Percentiles rank a stretch among this genome's conserved stretches.
Evolutionary conservation across 2,797 vertebrate species (phyloP).

Genomic region (Sitta carolinensis): DNA sequence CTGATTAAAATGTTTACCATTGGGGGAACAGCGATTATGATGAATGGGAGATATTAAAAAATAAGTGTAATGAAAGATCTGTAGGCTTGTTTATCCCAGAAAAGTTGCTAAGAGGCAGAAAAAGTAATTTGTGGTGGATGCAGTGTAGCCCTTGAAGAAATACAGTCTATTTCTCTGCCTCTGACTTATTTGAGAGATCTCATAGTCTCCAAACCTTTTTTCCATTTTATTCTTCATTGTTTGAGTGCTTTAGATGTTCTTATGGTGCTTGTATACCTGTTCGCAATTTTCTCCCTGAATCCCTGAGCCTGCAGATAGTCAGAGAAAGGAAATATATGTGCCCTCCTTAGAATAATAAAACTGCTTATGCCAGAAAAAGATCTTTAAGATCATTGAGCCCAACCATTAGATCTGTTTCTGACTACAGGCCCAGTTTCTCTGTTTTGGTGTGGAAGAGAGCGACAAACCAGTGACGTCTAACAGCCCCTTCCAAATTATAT

Average conservation of each 20-base stretch:
- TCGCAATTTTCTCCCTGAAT: neutral
- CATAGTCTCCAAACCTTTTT: neutral
- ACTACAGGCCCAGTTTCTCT: neutral
- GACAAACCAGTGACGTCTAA: neutral
- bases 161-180: neutral
- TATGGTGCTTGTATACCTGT: neutral
- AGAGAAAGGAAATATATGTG: neutral
- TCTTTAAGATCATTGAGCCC: neutral
- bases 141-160: neutral
- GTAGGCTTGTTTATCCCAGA: neutral
- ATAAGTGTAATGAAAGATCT: neutral
- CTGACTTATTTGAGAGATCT: neutral
- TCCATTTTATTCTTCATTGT: neutral
- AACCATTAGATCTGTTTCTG: neutral
- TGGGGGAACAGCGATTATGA: neutral
- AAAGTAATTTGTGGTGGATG: neutral
- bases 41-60: neutral
- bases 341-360: neutral
- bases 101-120: neutral
- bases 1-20: neutral
- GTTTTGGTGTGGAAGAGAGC: neutral
- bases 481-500: neutral
- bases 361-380: neutral
- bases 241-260: neutral
- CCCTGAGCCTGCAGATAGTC: neutral